phyloP scores from a whole-genome alignment of 2,888 invertebrate species.

The Fragum fragum region DNA sequence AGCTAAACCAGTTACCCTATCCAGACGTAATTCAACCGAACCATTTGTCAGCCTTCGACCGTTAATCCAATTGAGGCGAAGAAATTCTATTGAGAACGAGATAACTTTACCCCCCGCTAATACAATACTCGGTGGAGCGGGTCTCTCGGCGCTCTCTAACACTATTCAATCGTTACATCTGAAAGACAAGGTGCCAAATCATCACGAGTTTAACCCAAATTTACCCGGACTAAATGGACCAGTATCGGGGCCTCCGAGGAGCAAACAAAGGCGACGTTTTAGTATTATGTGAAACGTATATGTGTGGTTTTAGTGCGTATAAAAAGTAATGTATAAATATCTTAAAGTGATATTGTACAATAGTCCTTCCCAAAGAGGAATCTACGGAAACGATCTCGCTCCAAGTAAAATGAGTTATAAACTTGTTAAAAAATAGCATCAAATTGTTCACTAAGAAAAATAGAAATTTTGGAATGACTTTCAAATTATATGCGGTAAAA shows the following conservation, averaged over 20 bases:
- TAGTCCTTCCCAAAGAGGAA: too few relatives aligned
- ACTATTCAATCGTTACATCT: conserved; percentile 46
- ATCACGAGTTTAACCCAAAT: conserved; percentile 60
- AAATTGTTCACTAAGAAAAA: too few relatives aligned
- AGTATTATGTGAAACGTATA: conserved; percentile 62
- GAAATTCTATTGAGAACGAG: conserved; percentile 62
- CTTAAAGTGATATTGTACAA: too few relatives aligned
- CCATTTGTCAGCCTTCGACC: conserved; percentile 65
- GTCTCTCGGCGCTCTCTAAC: conserved; percentile 49
- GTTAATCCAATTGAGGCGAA: conserved; percentile 59
- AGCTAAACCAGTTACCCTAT: conserved; percentile 64
- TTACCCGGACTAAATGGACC: conserved; percentile 55
- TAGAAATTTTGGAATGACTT: too few relatives aligned
- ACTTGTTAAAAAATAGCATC: too few relatives aligned
- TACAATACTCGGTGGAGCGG: conserved; percentile 51
- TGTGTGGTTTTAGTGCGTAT: neutral
- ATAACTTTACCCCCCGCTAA: conserved; percentile 27
- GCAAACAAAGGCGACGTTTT: conserved; percentile 58
- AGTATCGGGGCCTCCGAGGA: conserved; percentile 38
- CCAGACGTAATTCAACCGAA: conserved; percentile 65
- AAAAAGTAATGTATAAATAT: too few relatives aligned
- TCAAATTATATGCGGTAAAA: too few relatives aligned
- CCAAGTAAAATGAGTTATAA: too few relatives aligned
- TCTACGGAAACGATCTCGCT: too few relatives aligned
- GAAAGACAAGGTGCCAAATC: conserved; percentile 44